Evolutionary conservation across 2,888 invertebrate genomes (phyloP).

Genomic region (Cordilura impudica): DNA sequence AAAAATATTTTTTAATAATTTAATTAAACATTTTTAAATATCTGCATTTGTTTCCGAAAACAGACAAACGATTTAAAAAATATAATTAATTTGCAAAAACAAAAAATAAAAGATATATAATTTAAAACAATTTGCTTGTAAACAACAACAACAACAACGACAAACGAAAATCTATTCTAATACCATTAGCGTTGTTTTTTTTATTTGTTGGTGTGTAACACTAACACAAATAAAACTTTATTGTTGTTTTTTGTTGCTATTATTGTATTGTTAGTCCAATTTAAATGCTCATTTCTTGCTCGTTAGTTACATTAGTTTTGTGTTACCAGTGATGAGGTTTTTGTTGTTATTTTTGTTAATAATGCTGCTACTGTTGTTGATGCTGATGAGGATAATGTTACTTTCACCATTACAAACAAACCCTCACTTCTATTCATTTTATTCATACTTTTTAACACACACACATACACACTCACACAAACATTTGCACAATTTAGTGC

Average conservation of each 20-base stretch:
- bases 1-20: too few relatives aligned
- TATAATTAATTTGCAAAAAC: background rate
- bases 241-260: constrained; percentile 4
- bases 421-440: too few relatives aligned
- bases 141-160: too few relatives aligned
- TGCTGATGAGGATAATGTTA: constrained; percentile 3
- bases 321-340: background rate
- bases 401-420: too few relatives aligned
- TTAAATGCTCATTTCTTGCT: constrained; percentile 58
- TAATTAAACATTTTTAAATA: too few relatives aligned
- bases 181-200: constrained; percentile 30
- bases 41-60: too few relatives aligned
- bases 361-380: constrained; percentile 6
- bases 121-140: background rate
- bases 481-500: too few relatives aligned
- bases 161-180: constrained; percentile 31
- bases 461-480: background rate
- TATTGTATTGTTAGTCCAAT: constrained; percentile 37
- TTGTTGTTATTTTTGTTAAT: constrained; percentile 35
- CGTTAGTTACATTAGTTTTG: constrained; percentile 46
- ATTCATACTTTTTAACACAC: too few relatives aligned
- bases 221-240: background rate
- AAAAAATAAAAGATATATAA: too few relatives aligned
- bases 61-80: background rate
- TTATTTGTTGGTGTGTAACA: too few relatives aligned